A percentile compares a stretch with the other conserved stretches of the same genome.
phyloP scores from a whole-genome alignment of 1,140 invertebrate genomes.

The Eriosoma lanigerum region DNA sequence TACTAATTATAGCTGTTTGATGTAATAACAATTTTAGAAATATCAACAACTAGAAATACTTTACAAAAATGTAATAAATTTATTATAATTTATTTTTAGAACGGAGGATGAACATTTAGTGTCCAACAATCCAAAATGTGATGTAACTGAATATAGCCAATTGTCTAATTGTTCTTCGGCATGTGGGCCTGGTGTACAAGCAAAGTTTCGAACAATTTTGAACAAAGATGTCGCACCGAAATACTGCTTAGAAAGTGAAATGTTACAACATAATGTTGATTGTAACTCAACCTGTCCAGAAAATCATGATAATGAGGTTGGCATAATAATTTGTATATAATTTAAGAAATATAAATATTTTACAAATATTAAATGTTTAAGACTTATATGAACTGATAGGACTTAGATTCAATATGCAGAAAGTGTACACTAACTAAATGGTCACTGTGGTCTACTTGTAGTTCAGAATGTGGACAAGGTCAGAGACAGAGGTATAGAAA shows the following conservation, averaged over 20 bases:
- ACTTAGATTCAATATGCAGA: constrained; percentile 2
- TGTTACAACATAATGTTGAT: constrained; percentile 46
- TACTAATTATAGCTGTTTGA: too few species aligned
- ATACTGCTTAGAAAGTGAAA: constrained; percentile 55
- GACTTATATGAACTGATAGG: background rate
- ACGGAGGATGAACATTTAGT: background rate
- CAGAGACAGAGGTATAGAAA: constrained; percentile 67
- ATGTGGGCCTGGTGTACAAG: constrained; percentile 68
- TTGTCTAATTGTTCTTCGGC: constrained; percentile 74
- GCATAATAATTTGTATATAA: background rate
- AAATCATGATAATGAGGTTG: background rate
- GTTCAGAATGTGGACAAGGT: constrained; percentile 78
- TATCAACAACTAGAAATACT: too few species aligned
- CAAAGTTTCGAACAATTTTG: constrained; percentile 60
- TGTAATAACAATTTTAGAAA: too few species aligned
- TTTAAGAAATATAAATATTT: background rate
- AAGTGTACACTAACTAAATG: constrained; percentile 62
- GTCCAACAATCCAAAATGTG: constrained; percentile 63
- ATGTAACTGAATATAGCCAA: constrained; percentile 70
- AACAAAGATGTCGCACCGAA: constrained; percentile 56
- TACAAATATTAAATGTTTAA: background rate
- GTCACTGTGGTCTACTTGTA: constrained; percentile 81
- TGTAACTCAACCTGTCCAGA: constrained; percentile 31
- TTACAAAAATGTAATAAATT: too few species aligned
- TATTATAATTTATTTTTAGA: constrained; percentile 40